Conservation (phyloP, 2,888 invertebrate species). For the Plebejus argus region DNA sequence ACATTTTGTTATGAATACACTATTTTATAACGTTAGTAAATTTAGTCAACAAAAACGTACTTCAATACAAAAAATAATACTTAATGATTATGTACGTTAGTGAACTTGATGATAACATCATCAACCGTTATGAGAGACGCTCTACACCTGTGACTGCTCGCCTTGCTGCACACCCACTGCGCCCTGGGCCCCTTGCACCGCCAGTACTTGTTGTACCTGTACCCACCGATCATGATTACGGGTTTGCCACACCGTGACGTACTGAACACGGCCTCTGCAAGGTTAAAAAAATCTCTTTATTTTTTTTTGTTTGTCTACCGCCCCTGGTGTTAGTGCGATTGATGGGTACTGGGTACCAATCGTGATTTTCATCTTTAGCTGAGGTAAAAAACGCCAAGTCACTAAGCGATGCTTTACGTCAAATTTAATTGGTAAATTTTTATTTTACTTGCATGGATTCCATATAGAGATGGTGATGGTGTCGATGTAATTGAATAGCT, state of each 20-base stretch:
- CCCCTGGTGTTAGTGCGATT: neutral
- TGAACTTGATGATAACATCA: neutral
- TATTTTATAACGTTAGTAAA: no score
- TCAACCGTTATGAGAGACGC: neutral
- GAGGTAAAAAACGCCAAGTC: no score
- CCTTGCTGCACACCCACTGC: constrained; percentile 11
- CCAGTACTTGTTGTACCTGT: constrained; percentile 3
- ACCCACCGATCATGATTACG: constrained; percentile 32
- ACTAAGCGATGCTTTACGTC: no score
- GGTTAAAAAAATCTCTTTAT: neutral
- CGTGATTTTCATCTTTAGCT: neutral
- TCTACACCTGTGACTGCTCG: constrained; percentile 37
- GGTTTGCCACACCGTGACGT: constrained; percentile 31
- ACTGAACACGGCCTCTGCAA: constrained; percentile 27
- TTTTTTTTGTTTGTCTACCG: neutral
- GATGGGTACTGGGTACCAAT: neutral
- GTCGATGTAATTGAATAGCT: no score
- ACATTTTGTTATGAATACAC: no score
- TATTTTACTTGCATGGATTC: no score
- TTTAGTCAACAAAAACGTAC: no score
- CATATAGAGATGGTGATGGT: no score
- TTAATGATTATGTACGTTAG: no score
- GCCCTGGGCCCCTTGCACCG: neutral
- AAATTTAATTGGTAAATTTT: no score
- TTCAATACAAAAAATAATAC: no score